Evolutionary conservation across 2,113 vertebrate genomes (phyloP), one percentile per base, ranked within the genome.

Genomic region (Narcine bancroftii): DNA sequence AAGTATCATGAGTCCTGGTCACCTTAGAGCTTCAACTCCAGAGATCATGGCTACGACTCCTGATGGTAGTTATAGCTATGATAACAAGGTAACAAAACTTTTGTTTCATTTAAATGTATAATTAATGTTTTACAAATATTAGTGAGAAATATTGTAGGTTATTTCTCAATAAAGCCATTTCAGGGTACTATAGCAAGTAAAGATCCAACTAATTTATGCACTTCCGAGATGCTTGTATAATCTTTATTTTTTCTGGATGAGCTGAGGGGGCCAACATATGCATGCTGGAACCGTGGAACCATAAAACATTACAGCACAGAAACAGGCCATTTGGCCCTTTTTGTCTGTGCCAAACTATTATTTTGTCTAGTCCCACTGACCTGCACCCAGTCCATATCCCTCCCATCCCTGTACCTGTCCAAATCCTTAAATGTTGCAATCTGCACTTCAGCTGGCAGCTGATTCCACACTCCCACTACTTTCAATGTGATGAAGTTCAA

Each of bases 1-100:
- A 42, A 99, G 98, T 94, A 99, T 99, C 95, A 99, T 99, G 99
- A 99, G 98, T 92, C 97, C 99, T 0, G 99, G 99, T 53, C 98
- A 99, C 94, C 95, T 99, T 79, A 95, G 98, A 92, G 98, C 98
- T 33, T 99, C 99, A 92, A 99, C 98, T 6, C 98, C 98, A 2
- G 99, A 99, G 95, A 99, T 99, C 93, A 97, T 97, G 94, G 98
- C 99, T 36, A 99, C 98, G 92, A 99, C 98, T 0, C 99, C 98
- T 0, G 99, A 99, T 91, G 98, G 99, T 92, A 98, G 97, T 24
- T 94, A 97, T 94, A 99, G 97, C 94, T 99, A 99, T 0, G 98
- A 99, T 95, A 99, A 99, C 94, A 99, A 99, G 98, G 99, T 98
- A 91, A 53, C 71, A 60, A 92, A 39, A 26, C 26, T 75, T 39